phyloP scores from a whole-genome alignment of 2,113 vertebrate species.

The Polypterus senegalus region DNA sequence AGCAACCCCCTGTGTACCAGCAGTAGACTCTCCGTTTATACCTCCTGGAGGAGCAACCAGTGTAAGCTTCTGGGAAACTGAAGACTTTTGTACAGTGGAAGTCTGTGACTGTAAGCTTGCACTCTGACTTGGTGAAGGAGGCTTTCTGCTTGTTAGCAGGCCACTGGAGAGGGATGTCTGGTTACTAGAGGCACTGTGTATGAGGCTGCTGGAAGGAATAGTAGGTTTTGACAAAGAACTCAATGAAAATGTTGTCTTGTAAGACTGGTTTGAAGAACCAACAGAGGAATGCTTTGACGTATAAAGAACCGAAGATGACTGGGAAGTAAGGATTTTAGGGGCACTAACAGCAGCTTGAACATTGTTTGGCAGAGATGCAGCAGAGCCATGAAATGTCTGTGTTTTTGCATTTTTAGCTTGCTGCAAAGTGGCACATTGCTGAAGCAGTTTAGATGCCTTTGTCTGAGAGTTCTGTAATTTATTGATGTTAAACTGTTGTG shows the following conservation, averaged over 20 bases:
- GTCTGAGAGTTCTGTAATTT: slow-evolving; percentile 37
- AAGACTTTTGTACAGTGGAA: slow-evolving; percentile 36
- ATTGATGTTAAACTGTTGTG: slow-evolving; percentile 30
- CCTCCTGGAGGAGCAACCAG: slow-evolving; percentile 63
- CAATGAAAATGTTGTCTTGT: slow-evolving; percentile 39
- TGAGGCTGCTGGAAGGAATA: slow-evolving; percentile 34
- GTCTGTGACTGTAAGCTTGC: slow-evolving; percentile 27
- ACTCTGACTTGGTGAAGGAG: slow-evolving; percentile 23
- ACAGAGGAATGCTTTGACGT: slow-evolving; percentile 37
- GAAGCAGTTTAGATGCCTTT: slow-evolving; percentile 40
- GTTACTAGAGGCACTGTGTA: slow-evolving; percentile 28
- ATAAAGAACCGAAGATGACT: slow-evolving; percentile 31
- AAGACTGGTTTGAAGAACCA: slow-evolving; percentile 39
- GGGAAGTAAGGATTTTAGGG: slow-evolving; percentile 4
- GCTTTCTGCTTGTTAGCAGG: slow-evolving; percentile 25
- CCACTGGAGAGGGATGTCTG: slow-evolving; percentile 36
- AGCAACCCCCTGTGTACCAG: slow-evolving; percentile 64
- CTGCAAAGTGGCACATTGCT: slow-evolving; percentile 49
- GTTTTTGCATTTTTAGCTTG: slow-evolving; percentile 51
- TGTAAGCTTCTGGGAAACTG: slow-evolving; percentile 56
- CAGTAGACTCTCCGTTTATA: slow-evolving; percentile 52
- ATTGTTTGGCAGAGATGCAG: slow-evolving; percentile 20
- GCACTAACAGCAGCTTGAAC: slow-evolving; percentile 4
- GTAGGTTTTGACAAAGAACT: slow-evolving; percentile 44
- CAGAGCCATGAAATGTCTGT: slow-evolving; percentile 45